Evolutionary conservation across 2,113 vertebrate species (phyloP).

Genomic region (Pedionomus torquatus): DNA sequence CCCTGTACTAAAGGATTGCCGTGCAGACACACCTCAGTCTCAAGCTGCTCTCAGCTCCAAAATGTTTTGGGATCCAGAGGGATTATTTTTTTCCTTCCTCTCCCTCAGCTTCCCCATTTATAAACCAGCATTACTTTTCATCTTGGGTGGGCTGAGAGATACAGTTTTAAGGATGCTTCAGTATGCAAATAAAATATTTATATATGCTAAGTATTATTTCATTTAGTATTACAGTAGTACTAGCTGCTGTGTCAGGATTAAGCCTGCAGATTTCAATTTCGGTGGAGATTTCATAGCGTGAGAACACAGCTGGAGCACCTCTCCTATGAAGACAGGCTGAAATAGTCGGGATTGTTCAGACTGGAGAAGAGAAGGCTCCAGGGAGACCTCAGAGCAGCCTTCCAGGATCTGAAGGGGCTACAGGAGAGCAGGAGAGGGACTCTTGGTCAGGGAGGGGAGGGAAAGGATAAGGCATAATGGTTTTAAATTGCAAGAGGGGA

Average conservation of each 20-base stretch:
- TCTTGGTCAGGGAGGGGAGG: no score
- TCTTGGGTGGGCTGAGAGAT: not conserved
- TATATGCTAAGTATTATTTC: not conserved
- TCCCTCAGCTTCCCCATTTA: not conserved
- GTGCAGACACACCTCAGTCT: not conserved
- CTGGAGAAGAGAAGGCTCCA: no score
- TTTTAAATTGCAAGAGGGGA: no score
- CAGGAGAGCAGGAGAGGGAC: no score
- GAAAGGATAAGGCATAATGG: no score
- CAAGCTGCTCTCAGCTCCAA: not conserved
- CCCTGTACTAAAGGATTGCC: not conserved
- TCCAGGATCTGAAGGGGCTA: no score
- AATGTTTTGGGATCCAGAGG: not conserved
- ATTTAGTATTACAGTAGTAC: not conserved
- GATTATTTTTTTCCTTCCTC: not conserved
- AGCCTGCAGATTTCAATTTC: not conserved
- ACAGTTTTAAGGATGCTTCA: not conserved
- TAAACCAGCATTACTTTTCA: not conserved
- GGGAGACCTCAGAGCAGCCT: no score
- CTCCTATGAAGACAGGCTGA: no score
- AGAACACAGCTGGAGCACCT: not conserved
- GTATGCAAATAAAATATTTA: conserved; percentile 30
- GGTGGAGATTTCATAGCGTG: not conserved
- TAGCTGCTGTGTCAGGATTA: not conserved
- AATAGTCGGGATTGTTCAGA: no score